Conservation (phyloP, 2,888 invertebrate genomes). For the Metellina segmentata region DNA sequence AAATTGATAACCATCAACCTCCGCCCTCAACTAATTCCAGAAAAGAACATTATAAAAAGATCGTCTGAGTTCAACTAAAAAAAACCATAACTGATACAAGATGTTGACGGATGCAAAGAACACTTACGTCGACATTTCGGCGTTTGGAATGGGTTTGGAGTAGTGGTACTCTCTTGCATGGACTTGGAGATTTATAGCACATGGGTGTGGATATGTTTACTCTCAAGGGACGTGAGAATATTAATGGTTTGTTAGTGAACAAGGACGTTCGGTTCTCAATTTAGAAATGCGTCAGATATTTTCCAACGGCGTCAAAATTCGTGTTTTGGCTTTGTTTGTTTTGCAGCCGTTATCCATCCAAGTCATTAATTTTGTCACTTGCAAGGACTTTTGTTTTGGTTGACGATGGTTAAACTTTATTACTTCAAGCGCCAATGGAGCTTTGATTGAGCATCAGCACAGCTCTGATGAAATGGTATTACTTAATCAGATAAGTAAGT, state of each 20-base stretch:
- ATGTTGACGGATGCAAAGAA: background rate
- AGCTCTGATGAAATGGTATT: background rate
- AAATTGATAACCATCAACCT: constrained; percentile 5
- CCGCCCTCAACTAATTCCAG: constrained; percentile 6
- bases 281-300: constrained; percentile 26
- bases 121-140: background rate
- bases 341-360: background rate
- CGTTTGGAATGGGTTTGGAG: background rate
- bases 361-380: background rate
- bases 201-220: constrained; percentile 8
- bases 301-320: background rate
- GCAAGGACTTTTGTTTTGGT: background rate
- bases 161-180: background rate
- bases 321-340: background rate
- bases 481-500: background rate
- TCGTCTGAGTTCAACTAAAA: background rate
- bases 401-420: background rate
- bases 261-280: constrained; percentile 37
- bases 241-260: constrained; percentile 12
- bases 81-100: background rate
- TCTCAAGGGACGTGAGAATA: constrained; percentile 4
- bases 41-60: background rate
- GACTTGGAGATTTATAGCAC: constrained; percentile 26
- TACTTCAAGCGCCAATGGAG: background rate
- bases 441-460: background rate